Evolutionary conservation across 2,113 vertebrate species (phyloP), one percentile per base, ranked within the genome.

Genomic region (Lepus americanus): DNA sequence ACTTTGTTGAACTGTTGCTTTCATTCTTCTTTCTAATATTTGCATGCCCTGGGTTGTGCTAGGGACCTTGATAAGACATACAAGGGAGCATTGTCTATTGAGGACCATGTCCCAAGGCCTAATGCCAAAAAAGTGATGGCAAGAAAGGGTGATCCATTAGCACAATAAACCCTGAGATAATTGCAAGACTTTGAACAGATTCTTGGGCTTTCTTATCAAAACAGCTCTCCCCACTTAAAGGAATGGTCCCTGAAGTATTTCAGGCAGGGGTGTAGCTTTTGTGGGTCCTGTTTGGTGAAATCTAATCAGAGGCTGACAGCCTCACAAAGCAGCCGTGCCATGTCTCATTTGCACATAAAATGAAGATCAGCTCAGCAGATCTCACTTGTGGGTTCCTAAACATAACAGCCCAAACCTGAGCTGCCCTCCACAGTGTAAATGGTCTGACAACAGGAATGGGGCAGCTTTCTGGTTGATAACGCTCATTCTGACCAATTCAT

Each of bases 141-240:
- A 33, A 81, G 8, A 23, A 33, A 59, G 67, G 13, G 17, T n/a
- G 61, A 84, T 36, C 27, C 25, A 49, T 11, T 9, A 39, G 9
- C 77, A 67, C 49, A 29, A 9, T 0, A 5, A 83, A 51, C 19
- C 31, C 3, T 88, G 9, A 55, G n/a, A 76, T 51, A 3, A 69
- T 73, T 84, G 66, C 29, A 14, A 89, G 66, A 53, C 61, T 94
- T 20, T 92, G 29, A 20, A 61, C 9, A 87, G 29, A 83, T 5
- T 59, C 17, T 53, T 86, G 10, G 59, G 31, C n/a, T 72, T 95
- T 20, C 80, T 76, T 33, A 61, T 74, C 87, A 66, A 94, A 84
- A 39, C 11, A 81, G 9, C 27, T 49, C 8, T 6, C 39, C 20
- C 12, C 55, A 83, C 20, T 77, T 95, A 80, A 72, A 67, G 59